These are phyloP conservation scores for Sphenopsis melanotis DNA, from an alignment of 2,797 vertebrate species.

Conservation along the genomic window DNA sequence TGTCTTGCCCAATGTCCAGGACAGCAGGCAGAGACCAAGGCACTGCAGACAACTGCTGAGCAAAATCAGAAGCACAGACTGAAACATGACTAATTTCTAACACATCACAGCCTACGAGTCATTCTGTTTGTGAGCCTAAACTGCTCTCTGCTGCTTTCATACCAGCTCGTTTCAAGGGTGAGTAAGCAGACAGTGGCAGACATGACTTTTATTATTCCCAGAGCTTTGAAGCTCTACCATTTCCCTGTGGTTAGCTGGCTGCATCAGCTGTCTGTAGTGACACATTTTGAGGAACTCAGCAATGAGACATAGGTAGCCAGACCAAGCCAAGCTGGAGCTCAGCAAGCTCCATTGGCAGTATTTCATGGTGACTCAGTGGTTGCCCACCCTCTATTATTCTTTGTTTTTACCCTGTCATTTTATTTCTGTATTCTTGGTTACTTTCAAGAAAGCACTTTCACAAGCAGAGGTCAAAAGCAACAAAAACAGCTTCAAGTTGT, in stretches of 20 bases:
- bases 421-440: background rate
- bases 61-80: background rate
- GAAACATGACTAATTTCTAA: conserved; percentile 35
- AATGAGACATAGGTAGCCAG: background rate
- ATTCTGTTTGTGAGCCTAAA: background rate
- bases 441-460: background rate
- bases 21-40: background rate
- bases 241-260: background rate
- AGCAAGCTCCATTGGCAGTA: background rate
- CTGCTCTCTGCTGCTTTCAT: background rate
- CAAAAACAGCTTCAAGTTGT: background rate
- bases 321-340: background rate
- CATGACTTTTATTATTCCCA: conserved; percentile 5
- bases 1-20: background rate
- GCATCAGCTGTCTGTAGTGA: background rate
- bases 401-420: background rate
- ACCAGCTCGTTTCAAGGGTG: background rate
- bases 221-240: background rate
- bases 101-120: background rate
- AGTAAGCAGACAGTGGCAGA: conserved; percentile 44
- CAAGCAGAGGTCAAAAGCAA: background rate
- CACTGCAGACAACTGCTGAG: background rate
- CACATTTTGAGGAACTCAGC: background rate
- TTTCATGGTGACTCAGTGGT: background rate
- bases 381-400: background rate